These are phyloP conservation scores for Sussaba pulchella DNA, from an alignment of 2,888 invertebrate genomes.

Conservation along the genomic window DNA sequence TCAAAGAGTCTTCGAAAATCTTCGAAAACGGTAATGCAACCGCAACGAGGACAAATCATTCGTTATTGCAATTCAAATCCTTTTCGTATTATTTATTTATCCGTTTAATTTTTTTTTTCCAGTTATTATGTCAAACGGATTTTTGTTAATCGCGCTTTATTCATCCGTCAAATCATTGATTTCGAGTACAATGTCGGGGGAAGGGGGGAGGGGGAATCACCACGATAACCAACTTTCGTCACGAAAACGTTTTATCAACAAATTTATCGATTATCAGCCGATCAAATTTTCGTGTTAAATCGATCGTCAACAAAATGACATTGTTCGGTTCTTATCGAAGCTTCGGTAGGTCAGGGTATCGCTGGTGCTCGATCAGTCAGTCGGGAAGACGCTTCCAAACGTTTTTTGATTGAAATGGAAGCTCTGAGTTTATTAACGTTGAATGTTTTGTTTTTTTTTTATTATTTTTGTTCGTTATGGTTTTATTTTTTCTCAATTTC, in stretches of 20 bases:
- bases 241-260: conserved; percentile 9
- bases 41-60: conserved; percentile 23
- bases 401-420: conserved; percentile 77
- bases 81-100: conserved; percentile 4
- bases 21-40: conserved; percentile 5
- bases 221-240: conserved; percentile 3
- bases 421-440: conserved; percentile 74
- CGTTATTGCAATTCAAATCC: conserved; percentile 15
- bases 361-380: conserved; percentile 41
- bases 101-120: not conserved
- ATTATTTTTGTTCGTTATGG: too few species aligned
- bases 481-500: not conserved
- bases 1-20: conserved; percentile 45
- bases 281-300: conserved; percentile 6
- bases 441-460: conserved; percentile 66
- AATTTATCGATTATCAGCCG: not conserved
- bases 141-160: conserved; percentile 48
- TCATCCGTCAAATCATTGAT: conserved; percentile 7
- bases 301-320: conserved; percentile 11
- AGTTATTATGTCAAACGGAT: conserved; percentile 50
- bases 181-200: conserved; percentile 2
- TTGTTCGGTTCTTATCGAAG: conserved; percentile 7
- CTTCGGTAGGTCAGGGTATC: conserved; percentile 68
- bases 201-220: too few species aligned
- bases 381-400: conserved; percentile 81